Evolutionary conservation across 2,113 vertebrate genomes (phyloP), one percentile per base, ranked within the genome.

Genomic region (Suncus etruscus): DNA sequence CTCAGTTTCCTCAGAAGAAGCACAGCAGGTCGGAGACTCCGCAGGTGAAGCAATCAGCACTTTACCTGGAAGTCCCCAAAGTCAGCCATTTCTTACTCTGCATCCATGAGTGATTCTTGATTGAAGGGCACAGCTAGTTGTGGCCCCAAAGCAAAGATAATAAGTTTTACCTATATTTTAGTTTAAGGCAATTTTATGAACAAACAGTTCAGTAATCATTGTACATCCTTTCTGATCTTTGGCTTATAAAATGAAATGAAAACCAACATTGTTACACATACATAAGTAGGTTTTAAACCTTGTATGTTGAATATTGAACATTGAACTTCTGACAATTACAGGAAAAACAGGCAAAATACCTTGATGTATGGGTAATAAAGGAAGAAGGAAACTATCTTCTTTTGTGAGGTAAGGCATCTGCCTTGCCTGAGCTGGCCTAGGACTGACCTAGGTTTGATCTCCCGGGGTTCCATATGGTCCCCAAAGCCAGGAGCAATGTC

Each of bases 281-380:
- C 75, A 80, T 27, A 76, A 58, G n/a, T 79, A 80, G 45, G 58
- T 76, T 86, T 88, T 48, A 66, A 74, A 72, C 16, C 20, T 89
- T 85, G 24, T 61, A 25, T 79, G 18, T 50, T 54, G 65, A 90
- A 39, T 39, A 39, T 61, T 61, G 58, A 61, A 75, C n/a, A 63
- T n/a, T 70, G 27, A 12, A 80, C 29, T 85, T 79, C 50, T 68
- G 27, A 82, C 6, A 85, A 27, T 84, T 83, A 75, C 18, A 58
- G 14, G 12, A 39, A 16, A 85, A 87, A 25, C 4, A 32, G 69
- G 51, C 39, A 83, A 70, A 79, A 68, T 48, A 32, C 82, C 83
- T 63, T 92, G 39, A 74, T 65, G 12, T 74, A 85, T 91, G 70
- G 68, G 50, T 76, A 93, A 89, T 90, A 91, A 81, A 94, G 47